Conservation (phyloP, 2,113 vertebrate species). For the Phrynosoma blainvillii region DNA sequence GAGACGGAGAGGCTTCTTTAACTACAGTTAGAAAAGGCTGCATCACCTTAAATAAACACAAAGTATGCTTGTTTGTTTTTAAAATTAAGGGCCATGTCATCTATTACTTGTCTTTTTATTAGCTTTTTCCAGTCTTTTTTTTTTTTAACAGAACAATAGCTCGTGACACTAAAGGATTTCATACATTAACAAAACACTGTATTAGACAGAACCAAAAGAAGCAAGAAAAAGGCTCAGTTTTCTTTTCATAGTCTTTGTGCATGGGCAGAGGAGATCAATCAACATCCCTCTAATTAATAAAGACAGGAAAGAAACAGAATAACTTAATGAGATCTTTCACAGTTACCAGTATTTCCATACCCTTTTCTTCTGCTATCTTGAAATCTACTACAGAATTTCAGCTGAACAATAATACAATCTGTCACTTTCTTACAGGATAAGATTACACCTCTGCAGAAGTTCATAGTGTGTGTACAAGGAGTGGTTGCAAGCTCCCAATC, state of each 20-base stretch:
- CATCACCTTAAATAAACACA: slow-evolving; percentile 36
- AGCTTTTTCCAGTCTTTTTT: background rate
- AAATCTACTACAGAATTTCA: slow-evolving; percentile 22
- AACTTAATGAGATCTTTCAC: too few relatives aligned
- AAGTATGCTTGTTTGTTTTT: background rate
- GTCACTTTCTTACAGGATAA: background rate
- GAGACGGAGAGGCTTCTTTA: background rate
- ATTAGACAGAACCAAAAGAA: background rate
- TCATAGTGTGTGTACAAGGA: background rate
- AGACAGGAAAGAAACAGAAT: too few relatives aligned
- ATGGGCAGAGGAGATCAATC: background rate
- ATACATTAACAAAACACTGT: background rate
- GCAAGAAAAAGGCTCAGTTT: background rate
- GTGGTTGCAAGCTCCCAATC: background rate
- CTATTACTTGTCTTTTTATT: background rate
- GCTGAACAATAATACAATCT: slow-evolving; percentile 12
- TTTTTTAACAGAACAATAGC: background rate
- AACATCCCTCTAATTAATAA: background rate
- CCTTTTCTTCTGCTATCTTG: background rate
- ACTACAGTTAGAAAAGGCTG: slow-evolving; percentile 24
- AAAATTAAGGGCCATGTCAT: slow-evolving; percentile 2
- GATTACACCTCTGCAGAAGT: background rate
- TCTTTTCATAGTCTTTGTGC: background rate
- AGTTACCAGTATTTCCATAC: background rate
- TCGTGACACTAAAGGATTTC: background rate